Evolutionary conservation across 2,888 invertebrate genomes (phyloP), one percentile per base, ranked within the genome.

Genomic region (Eupithecia abbreviata): DNA sequence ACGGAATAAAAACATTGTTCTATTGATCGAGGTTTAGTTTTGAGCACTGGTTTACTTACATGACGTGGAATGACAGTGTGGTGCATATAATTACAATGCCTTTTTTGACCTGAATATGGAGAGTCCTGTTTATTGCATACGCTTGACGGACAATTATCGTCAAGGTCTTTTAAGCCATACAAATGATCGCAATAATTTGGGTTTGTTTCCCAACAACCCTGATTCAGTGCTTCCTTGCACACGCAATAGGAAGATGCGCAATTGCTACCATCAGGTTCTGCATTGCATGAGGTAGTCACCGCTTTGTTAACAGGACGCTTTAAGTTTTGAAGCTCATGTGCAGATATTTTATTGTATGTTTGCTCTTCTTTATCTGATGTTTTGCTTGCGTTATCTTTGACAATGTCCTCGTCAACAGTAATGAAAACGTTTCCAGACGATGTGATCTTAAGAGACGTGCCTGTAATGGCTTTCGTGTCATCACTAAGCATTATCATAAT

Each of bases 391-490:
- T 84, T 79, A 9, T 72, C 74, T 79, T 85, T 82, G 4, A 85
- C 74, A 41, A 81, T 58, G 51, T 82, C 80, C 75, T 90, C 85
- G 75, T 90, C 85, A 41, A 90, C 81, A 18, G 85, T 77, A 18
- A 91, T 80, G 75, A 86, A 90, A 80, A 92, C 86, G 79, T 89
- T 90, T 41, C 91, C 91, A 1, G 92, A 91, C 12, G 85, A 77
- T 51, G 90, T 88, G 6, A 92, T 87, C 84, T 89, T 92, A 41
- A 93, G 81, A 42, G 87, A 86, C 55, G 87, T 89, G 68, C 84
- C 79, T 41, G 75, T 81, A 49, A 83, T 84, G 7, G 55, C 73
- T 49, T 85, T 78, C 3, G 77, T 74, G 15, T 73, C 81, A 76
- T 86, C 85, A 55, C 12, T 18, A 30, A 91, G 80, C 69, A 72